phyloP scores from a whole-genome alignment of 2,888 invertebrate species.

The Colletes collaris region DNA sequence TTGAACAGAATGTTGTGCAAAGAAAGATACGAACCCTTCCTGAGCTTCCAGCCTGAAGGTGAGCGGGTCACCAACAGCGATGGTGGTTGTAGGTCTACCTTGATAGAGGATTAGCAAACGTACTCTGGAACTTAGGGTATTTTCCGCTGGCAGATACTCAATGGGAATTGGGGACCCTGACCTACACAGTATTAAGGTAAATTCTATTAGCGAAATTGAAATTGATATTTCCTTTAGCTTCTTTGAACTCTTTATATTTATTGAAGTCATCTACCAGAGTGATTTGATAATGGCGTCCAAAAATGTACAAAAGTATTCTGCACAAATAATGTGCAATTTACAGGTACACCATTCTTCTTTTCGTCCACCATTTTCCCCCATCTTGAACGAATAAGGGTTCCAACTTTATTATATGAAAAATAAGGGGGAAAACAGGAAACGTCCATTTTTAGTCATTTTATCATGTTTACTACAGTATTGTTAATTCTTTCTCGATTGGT shows the following conservation, averaged over 20 bases:
- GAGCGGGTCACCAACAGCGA: slow-evolving; percentile 95
- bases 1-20: too few relatives aligned
- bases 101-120: slow-evolving; percentile 94
- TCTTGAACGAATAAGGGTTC: too few relatives aligned
- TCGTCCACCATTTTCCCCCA: too few relatives aligned
- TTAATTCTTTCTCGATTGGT: too few relatives aligned
- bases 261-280: neutral
- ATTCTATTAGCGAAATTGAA: slow-evolving; percentile 51
- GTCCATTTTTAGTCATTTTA: too few relatives aligned
- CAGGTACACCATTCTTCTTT: too few relatives aligned
- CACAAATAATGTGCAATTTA: too few relatives aligned
- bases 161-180: slow-evolving; percentile 96
- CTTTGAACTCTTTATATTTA: neutral
- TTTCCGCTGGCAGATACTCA: slow-evolving; percentile 95
- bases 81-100: slow-evolving; percentile 95
- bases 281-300: too few relatives aligned
- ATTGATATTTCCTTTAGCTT: neutral
- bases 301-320: too few relatives aligned
- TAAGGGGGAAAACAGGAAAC: too few relatives aligned
- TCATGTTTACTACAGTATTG: too few relatives aligned
- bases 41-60: slow-evolving; percentile 95
- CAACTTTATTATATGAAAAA: too few relatives aligned
- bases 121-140: slow-evolving; percentile 94
- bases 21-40: slow-evolving; percentile 85
- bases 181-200: slow-evolving; percentile 83